Conservation (phyloP, 2,888 invertebrate genomes). For the Microctonus brassicae region DNA sequence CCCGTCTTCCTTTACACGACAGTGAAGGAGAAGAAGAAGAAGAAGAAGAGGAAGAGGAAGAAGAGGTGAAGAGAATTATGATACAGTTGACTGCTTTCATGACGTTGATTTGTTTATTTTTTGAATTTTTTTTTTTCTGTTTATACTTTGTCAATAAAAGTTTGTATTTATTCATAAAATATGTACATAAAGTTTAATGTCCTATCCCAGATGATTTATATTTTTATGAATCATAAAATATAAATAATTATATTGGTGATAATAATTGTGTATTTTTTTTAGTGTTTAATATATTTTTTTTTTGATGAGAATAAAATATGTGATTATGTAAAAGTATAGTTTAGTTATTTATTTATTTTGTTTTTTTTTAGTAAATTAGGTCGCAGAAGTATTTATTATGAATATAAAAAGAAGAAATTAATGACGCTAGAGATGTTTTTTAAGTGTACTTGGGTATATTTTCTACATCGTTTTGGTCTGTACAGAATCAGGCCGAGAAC, state of each 20-base stretch:
- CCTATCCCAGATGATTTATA: background rate
- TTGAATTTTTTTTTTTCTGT: no score
- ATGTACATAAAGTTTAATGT: background rate
- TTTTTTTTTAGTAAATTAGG: background rate
- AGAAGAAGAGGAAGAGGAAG: background rate
- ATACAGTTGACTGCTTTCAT: constrained; percentile 16
- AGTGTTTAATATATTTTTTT: background rate
- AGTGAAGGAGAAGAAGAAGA: no score
- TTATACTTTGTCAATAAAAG: no score
- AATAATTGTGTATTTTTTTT: background rate
- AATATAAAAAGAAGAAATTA: no score
- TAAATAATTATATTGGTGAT: background rate
- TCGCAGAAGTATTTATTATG: background rate
- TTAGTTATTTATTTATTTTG: background rate
- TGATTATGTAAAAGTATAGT: no score
- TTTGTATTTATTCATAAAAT: background rate
- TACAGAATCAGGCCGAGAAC: constrained; percentile 17
- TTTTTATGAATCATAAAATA: background rate
- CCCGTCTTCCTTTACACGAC: background rate
- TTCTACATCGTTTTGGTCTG: background rate
- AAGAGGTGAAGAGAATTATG: constrained; percentile 22
- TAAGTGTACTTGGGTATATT: background rate
- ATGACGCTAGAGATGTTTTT: no score
- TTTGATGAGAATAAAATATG: background rate
- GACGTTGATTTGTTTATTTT: constrained; percentile 15